Conservation (phyloP, 2,888 invertebrate genomes). For the Drosophila melanocephala region DNA sequence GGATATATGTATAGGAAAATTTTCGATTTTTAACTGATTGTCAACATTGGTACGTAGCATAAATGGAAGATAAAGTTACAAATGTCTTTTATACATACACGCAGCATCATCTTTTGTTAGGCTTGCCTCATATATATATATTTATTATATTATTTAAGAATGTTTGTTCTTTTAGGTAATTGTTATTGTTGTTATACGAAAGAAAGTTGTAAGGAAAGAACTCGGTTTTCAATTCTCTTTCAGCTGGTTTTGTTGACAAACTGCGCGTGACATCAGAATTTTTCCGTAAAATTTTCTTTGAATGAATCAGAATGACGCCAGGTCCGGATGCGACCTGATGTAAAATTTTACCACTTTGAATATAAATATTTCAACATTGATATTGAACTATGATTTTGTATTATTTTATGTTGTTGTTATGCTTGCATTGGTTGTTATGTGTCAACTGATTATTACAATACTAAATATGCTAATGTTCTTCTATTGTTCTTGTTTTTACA, state of each 20-base stretch:
- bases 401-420: slow-evolving; percentile 17
- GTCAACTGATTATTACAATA: slow-evolving; percentile 23
- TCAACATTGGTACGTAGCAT: slow-evolving; percentile 46
- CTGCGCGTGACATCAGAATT: slow-evolving; percentile 85
- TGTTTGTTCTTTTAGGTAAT: slow-evolving; percentile 24
- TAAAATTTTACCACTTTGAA: slow-evolving; percentile 79
- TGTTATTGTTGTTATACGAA: slow-evolving; percentile 39
- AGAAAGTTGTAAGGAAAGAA: slow-evolving; percentile 54
- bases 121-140: slow-evolving; percentile 44
- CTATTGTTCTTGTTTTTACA: slow-evolving; percentile 21
- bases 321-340: slow-evolving; percentile 21
- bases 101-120: slow-evolving; percentile 44
- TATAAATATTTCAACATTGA: slow-evolving; percentile 60
- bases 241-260: slow-evolving; percentile 84
- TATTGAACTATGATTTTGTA: slow-evolving; percentile 13
- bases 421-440: slow-evolving; percentile 25
- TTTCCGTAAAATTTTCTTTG: slow-evolving; percentile 67
- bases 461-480: slow-evolving; percentile 9
- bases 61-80: slow-evolving; percentile 30
- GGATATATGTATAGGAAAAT: slow-evolving; percentile 31
- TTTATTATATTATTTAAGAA: slow-evolving; percentile 17
- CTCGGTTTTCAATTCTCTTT: slow-evolving; percentile 51
- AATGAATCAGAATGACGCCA: slow-evolving; percentile 37
- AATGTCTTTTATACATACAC: slow-evolving; percentile 64
- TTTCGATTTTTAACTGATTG: slow-evolving; percentile 45